phyloP scores from a whole-genome alignment of 2,797 vertebrate species.

The Manis pentadactyla region DNA sequence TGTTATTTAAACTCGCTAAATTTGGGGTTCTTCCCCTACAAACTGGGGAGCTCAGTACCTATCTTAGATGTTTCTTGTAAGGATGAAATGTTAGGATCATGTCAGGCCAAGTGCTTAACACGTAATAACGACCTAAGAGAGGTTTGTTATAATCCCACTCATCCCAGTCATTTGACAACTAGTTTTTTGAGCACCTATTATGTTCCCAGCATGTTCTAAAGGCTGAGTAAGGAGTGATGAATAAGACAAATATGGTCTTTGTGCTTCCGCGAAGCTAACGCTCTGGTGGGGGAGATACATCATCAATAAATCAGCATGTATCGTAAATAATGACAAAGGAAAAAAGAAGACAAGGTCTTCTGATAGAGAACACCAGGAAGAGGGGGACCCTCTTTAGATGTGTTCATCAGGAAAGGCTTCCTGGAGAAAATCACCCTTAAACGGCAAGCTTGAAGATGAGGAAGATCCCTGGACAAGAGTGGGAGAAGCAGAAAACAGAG shows the following conservation, averaged over 20 bases:
- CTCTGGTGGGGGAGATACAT: background rate
- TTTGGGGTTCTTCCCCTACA: background rate
- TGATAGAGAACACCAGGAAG: background rate
- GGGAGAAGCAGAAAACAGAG: background rate
- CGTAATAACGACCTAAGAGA: background rate
- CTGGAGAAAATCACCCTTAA: background rate
- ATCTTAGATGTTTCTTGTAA: background rate
- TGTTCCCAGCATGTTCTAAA: background rate
- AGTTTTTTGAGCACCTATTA: background rate
- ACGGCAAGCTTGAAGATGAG: background rate
- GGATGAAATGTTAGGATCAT: background rate
- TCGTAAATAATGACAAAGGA: background rate
- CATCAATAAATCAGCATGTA: background rate
- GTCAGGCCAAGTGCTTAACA: background rate
- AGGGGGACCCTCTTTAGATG: background rate
- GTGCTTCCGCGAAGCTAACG: background rate
- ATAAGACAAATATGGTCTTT: background rate
- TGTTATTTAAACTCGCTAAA: background rate
- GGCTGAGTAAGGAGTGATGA: background rate
- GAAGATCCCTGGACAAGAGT: background rate
- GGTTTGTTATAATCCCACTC: background rate
- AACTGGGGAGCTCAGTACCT: background rate
- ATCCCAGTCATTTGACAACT: background rate
- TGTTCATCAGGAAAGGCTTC: background rate
- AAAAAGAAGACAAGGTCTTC: background rate